Evolutionary conservation across 2,113 vertebrate genomes (phyloP).

Genomic region (Strigops habroptila): DNA sequence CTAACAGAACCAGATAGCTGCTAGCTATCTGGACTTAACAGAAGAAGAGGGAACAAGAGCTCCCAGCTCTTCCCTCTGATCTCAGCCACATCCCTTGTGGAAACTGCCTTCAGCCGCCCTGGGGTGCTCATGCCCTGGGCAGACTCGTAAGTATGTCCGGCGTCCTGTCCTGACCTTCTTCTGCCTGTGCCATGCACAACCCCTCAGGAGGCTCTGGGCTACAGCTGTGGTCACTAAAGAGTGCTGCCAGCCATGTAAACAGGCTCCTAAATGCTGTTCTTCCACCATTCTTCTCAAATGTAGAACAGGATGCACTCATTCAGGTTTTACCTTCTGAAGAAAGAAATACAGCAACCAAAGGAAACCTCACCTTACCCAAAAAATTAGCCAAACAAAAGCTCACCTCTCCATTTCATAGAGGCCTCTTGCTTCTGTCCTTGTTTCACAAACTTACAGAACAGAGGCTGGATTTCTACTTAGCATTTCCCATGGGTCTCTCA

Average conservation of each 20-base stretch:
- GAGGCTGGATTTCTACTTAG: neutral
- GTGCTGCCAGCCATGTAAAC: neutral
- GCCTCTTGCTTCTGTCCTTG: neutral
- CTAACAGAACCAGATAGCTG: neutral
- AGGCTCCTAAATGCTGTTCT: neutral
- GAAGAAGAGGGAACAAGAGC: neutral
- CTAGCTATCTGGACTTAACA: neutral
- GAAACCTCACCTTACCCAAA: neutral
- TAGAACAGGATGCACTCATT: neutral
- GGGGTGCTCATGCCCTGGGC: fast-evolving
- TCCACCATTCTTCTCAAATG: neutral
- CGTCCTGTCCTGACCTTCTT: neutral
- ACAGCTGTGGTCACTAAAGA: neutral
- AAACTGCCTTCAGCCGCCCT: neutral
- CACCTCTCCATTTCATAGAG: neutral
- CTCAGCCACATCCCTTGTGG: neutral
- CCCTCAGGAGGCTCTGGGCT: neutral
- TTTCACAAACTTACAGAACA: neutral
- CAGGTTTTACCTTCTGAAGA: neutral
- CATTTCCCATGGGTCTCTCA: neutral
- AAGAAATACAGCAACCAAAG: neutral
- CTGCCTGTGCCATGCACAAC: neutral
- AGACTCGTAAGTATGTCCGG: neutral
- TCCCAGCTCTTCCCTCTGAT: neutral
- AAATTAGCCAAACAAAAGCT: neutral